phyloP scores from a whole-genome alignment of 2,888 invertebrate genomes.

The Blastobasis adustella region DNA sequence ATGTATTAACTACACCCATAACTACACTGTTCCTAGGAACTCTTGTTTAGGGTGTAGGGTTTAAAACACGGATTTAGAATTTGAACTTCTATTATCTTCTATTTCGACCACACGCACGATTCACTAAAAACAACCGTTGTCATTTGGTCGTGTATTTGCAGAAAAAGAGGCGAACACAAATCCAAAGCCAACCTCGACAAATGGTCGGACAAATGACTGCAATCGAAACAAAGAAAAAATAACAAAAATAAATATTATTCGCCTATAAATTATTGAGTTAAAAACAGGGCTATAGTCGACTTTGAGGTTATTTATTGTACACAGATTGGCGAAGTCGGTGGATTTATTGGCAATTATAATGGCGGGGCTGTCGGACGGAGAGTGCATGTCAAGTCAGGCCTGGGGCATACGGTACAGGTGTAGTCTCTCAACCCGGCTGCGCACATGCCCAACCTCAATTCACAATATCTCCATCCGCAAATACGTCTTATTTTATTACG shows the following conservation, averaged over 20 bases:
- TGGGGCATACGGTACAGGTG: not conserved
- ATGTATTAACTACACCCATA: too few relatives aligned
- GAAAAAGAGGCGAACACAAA: too few relatives aligned
- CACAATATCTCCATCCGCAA: constrained; percentile 2
- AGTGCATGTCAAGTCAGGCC: not conserved
- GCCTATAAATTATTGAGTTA: constrained; percentile 15
- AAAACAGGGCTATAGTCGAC: constrained; percentile 15
- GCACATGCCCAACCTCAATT: not conserved
- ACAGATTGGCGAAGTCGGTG: constrained; percentile 20
- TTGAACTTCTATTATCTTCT: too few relatives aligned
- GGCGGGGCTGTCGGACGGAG: constrained; percentile 11
- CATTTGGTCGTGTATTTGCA: too few relatives aligned
- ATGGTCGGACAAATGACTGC: not conserved
- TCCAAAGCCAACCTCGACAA: not conserved
- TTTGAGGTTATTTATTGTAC: constrained; percentile 26
- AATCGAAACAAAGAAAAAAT: not conserved
- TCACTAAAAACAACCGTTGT: too few relatives aligned
- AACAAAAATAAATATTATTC: not conserved
- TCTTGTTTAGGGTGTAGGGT: too few relatives aligned
- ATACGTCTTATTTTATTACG: not conserved
- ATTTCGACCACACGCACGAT: too few relatives aligned
- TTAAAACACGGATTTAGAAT: too few relatives aligned
- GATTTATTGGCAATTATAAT: constrained; percentile 27
- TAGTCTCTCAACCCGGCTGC: too few relatives aligned
- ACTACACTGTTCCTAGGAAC: too few relatives aligned